These are phyloP conservation scores for Selenia dentaria DNA, from an alignment of 2,888 invertebrate genomes.

Conservation along the genomic window DNA sequence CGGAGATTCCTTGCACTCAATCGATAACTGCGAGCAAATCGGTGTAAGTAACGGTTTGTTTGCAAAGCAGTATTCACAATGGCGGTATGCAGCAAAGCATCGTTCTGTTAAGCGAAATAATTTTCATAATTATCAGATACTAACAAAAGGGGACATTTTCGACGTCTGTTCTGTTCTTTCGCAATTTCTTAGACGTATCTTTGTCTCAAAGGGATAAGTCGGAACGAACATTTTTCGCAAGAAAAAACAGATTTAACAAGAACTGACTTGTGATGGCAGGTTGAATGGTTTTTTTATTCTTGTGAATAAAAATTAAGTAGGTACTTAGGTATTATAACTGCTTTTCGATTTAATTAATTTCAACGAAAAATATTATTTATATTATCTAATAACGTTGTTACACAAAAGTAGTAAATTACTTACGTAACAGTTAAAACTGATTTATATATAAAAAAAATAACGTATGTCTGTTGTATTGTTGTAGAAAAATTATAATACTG, in stretches of 20 bases:
- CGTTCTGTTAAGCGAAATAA: slow-evolving; percentile 34
- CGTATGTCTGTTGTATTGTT: no score
- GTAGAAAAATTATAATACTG: no score
- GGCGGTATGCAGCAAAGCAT: slow-evolving; percentile 26
- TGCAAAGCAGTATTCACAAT: slow-evolving; percentile 24
- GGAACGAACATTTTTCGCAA: slow-evolving; percentile 22
- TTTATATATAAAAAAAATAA: no score
- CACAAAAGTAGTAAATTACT: no score
- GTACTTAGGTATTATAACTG: no score
- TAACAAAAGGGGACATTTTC: slow-evolving; percentile 21
- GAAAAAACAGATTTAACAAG: slow-evolving; percentile 26
- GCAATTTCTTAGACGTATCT: slow-evolving; percentile 23
- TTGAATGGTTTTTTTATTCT: slow-evolving; percentile 1
- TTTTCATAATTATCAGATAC: slow-evolving; percentile 35
- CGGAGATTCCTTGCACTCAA: no score
- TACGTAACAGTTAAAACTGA: no score
- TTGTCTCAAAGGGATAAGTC: slow-evolving; percentile 28
- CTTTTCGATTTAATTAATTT: no score
- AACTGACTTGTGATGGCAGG: slow-evolving; percentile 18
- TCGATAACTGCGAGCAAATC: no score
- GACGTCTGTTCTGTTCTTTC: slow-evolving; percentile 11
- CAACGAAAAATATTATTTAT: no score
- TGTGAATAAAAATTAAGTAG: no score
- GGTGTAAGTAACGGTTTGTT: slow-evolving; percentile 16
- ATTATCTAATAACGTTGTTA: no score